A percentile compares a stretch with the other conserved stretches of the same genome.
Evolutionary conservation across 2,888 invertebrate species (phyloP).

Genomic region (Ischnura elegans): DNA sequence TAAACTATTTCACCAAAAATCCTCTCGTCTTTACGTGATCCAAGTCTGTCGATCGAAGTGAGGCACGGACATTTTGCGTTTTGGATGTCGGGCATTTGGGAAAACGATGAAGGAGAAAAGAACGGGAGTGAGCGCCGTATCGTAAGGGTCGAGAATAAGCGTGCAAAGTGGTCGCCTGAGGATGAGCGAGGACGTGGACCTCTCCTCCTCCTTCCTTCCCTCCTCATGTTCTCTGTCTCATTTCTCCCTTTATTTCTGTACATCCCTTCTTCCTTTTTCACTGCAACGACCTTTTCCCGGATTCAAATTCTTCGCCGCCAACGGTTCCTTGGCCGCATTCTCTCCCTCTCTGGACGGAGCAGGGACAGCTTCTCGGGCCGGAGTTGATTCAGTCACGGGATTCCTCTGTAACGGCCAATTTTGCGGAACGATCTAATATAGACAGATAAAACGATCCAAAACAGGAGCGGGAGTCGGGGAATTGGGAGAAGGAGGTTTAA

Average conservation of each 20-base stretch:
- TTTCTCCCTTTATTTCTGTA: neutral
- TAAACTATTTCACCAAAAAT: too few relatives aligned
- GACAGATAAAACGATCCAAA: slow-evolving; percentile 56
- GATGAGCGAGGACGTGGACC: neutral
- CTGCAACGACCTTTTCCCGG: neutral
- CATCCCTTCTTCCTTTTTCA: neutral
- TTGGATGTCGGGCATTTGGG: neutral
- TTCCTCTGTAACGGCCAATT: slow-evolving; percentile 39
- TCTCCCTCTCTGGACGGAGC: neutral
- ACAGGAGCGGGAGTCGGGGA: neutral
- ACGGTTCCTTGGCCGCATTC: neutral
- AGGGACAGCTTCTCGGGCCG: slow-evolving; percentile 3
- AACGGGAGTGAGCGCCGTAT: neutral
- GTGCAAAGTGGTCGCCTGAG: slow-evolving; percentile 31
- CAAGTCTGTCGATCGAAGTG: neutral
- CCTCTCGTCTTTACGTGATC: too few relatives aligned
- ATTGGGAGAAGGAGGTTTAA: neutral
- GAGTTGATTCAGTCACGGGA: slow-evolving; percentile 39
- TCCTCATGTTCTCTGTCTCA: neutral
- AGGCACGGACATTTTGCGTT: neutral
- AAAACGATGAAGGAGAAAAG: neutral
- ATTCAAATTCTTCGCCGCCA: slow-evolving; percentile 15
- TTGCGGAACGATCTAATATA: slow-evolving; percentile 55
- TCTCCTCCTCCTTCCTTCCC: neutral
- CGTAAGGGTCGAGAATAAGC: neutral